phyloP scores from a whole-genome alignment of 2,888 invertebrate species.

The Euzophera pinguis region DNA sequence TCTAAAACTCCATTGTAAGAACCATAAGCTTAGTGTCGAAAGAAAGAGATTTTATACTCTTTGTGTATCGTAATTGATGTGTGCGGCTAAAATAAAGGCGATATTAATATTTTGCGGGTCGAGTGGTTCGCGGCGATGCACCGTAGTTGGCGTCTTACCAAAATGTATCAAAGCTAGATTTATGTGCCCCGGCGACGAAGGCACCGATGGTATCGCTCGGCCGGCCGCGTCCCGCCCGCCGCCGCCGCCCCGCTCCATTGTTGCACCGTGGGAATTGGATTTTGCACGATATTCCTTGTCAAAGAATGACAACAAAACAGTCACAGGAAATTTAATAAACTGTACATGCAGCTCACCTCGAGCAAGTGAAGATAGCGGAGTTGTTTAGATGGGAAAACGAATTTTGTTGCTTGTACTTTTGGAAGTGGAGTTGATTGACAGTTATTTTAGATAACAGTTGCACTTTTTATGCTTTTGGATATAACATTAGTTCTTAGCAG shows the following conservation, averaged over 20 bases:
- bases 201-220: conserved; percentile 63
- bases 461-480: no score
- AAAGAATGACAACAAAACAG: conserved; percentile 34
- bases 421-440: not conserved
- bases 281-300: conserved; percentile 39
- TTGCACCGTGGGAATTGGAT: conserved; percentile 53
- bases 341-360: conserved; percentile 12
- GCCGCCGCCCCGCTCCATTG: conserved; percentile 35
- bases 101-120: conserved; percentile 44
- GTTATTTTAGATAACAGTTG: no score
- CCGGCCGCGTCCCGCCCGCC: conserved; percentile 22
- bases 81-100: conserved; percentile 40
- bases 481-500: no score
- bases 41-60: not conserved
- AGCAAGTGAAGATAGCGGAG: not conserved
- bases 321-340: conserved; percentile 30
- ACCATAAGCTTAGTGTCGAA: conserved; percentile 3
- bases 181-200: conserved; percentile 69
- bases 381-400: conserved; percentile 3
- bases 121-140: conserved; percentile 42
- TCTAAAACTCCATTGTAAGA: conserved; percentile 19
- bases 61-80: conserved; percentile 11
- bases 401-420: not conserved
- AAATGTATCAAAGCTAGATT: conserved; percentile 77
- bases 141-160: conserved; percentile 71